Conservation (phyloP, 1,140 invertebrate species). For the Drosophila pseudoananassae region DNA sequence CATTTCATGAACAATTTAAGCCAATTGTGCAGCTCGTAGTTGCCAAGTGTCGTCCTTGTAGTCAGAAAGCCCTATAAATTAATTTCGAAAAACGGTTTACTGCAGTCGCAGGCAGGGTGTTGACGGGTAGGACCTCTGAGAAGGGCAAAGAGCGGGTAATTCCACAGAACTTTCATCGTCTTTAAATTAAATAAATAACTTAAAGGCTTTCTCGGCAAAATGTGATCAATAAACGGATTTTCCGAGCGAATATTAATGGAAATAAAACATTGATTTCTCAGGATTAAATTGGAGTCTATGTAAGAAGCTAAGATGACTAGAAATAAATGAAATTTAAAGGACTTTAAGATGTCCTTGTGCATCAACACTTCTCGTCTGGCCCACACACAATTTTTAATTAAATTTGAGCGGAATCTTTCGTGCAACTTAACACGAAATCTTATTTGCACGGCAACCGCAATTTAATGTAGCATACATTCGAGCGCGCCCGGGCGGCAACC, state of each 20-base stretch:
- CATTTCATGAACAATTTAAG: conserved; percentile 82
- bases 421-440: conserved; percentile 75
- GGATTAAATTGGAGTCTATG: not conserved
- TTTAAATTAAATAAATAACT: conserved; percentile 47
- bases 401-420: conserved; percentile 56
- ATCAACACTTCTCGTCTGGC: conserved; percentile 1
- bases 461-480: conserved; percentile 75
- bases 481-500: conserved; percentile 40
- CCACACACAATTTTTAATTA: conserved; percentile 64
- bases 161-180: not conserved
- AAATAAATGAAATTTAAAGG: not conserved
- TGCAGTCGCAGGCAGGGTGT: conserved; percentile 16
- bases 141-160: not conserved
- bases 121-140: not conserved
- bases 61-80: conserved; percentile 65
- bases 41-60: conserved; percentile 47
- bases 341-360: not conserved
- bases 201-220: conserved; percentile 12
- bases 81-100: conserved; percentile 73
- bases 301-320: not conserved
- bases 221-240: conserved; percentile 10
- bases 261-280: not conserved
- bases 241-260: not conserved
- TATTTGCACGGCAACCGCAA: conserved; percentile 72
- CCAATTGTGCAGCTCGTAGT: conserved; percentile 64